Conservation (phyloP, 2,888 invertebrate genomes). For the Schizotus pectinicornis region DNA sequence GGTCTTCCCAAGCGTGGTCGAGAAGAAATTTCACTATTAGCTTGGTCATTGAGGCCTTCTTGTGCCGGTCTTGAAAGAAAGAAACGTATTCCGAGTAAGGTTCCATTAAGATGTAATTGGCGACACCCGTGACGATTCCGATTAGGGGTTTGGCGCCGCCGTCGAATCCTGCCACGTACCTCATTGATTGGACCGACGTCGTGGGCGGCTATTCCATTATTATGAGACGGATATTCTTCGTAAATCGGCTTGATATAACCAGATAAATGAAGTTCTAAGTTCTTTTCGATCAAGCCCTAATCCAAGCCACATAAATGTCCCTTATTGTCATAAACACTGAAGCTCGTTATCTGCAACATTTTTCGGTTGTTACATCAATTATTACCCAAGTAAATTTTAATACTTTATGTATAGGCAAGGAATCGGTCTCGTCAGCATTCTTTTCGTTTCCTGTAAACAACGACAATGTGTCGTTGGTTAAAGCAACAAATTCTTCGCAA, state of each 20-base stretch:
- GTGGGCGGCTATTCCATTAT: conserved; percentile 78
- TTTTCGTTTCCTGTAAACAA: conserved; percentile 73
- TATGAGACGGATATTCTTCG: conserved; percentile 71
- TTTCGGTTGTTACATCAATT: conserved; percentile 3
- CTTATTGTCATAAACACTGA: conserved; percentile 77
- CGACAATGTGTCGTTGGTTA: conserved; percentile 75
- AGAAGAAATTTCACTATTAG: conserved; percentile 78
- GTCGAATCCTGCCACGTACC: conserved; percentile 81
- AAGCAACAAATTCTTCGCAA: conserved; percentile 76
- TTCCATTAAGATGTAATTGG: conserved; percentile 79
- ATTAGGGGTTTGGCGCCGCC: conserved; percentile 78
- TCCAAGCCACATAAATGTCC: conserved; percentile 82
- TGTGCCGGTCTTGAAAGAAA: conserved; percentile 72
- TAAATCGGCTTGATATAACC: conserved; percentile 83
- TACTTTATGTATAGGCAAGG: conserved; percentile 67
- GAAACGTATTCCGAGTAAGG: conserved; percentile 74
- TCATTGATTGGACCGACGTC: conserved; percentile 60
- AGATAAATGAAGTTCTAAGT: conserved; percentile 76
- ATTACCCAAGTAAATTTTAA: conserved; percentile 50
- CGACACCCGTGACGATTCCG: conserved; percentile 79
- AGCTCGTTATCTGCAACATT: conserved; percentile 62
- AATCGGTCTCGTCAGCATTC: conserved; percentile 60
- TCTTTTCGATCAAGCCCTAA: conserved; percentile 77
- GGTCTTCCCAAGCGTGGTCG: conserved; percentile 67
- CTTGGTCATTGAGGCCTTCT: conserved; percentile 81